A percentile compares a stretch with the other conserved stretches of the same genome.
Evolutionary conservation across 2,888 invertebrate species (phyloP).

Genomic region (Parnassius glacialis): DNA sequence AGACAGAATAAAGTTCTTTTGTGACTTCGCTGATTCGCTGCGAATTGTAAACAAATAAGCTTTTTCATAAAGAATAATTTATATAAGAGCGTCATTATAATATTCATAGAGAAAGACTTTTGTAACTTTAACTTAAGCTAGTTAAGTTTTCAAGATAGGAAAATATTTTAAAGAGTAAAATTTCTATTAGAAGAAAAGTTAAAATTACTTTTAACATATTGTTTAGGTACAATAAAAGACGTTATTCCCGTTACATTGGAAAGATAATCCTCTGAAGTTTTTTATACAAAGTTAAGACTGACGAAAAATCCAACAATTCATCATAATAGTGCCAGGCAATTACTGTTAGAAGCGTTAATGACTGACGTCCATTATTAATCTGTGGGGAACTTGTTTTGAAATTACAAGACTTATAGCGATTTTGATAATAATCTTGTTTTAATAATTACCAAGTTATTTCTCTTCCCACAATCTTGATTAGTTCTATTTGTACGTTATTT

Average conservation of each 20-base stretch:
- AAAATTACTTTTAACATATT: not conserved
- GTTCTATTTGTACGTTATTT: constrained; percentile 73
- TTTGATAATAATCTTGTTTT: constrained; percentile 78
- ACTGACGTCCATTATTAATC: constrained; percentile 73
- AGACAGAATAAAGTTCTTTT: constrained; percentile 71
- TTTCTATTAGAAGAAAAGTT: constrained; percentile 8
- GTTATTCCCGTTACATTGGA: constrained; percentile 47
- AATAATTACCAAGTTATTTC: constrained; percentile 75
- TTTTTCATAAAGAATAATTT: constrained; percentile 53
- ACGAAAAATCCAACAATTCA: constrained; percentile 74
- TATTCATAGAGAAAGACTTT: constrained; percentile 16
- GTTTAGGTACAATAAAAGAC: constrained; percentile 9
- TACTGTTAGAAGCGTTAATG: constrained; percentile 78
- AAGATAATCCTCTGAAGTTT: constrained; percentile 63
- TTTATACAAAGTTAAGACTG: constrained; percentile 56
- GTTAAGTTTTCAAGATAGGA: constrained; percentile 24
- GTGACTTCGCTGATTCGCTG: constrained; percentile 63
- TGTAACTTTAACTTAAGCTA: constrained; percentile 27
- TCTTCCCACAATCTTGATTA: constrained; percentile 75
- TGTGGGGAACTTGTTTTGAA: constrained; percentile 70
- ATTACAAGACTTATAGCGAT: constrained; percentile 69
- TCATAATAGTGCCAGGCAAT: constrained; percentile 76
- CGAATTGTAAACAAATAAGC: constrained; percentile 73
- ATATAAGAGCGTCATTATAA: constrained; percentile 33
- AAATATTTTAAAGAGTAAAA: constrained; percentile 18